Evolutionary conservation across 2,888 invertebrate species (phyloP).

Genomic region (Ennomos quercinarius): DNA sequence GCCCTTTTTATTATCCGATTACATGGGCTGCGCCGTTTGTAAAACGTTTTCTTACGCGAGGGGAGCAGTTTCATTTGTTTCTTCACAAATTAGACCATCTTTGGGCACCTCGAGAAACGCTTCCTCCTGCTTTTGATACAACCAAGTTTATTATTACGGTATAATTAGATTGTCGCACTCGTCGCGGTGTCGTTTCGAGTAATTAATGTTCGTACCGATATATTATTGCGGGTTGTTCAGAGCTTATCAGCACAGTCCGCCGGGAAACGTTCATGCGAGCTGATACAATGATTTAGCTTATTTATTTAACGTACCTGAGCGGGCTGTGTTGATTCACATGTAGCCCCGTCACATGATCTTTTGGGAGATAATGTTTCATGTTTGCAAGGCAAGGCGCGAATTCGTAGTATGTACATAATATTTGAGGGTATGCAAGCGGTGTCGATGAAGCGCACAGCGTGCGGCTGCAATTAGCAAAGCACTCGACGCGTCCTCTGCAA

Average conservation of each 20-base stretch:
- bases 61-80: slow-evolving; percentile 85
- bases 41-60: slow-evolving; percentile 78
- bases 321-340: slow-evolving; percentile 30
- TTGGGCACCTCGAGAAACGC: slow-evolving; percentile 54
- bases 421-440: slow-evolving; percentile 61
- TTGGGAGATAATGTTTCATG: slow-evolving; percentile 19
- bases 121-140: slow-evolving; percentile 44
- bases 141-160: slow-evolving; percentile 54
- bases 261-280: slow-evolving; percentile 63
- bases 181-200: slow-evolving; percentile 66
- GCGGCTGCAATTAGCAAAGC: slow-evolving; percentile 81
- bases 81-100: slow-evolving; percentile 80
- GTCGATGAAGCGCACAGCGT: slow-evolving; percentile 63
- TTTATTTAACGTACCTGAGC: slow-evolving; percentile 48
- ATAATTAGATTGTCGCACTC: slow-evolving; percentile 74
- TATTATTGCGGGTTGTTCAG: slow-evolving; percentile 71
- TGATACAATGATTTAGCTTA: slow-evolving; percentile 53
- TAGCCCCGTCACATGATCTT: slow-evolving; percentile 14
- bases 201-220: slow-evolving; percentile 80
- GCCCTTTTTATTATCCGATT: slow-evolving; percentile 86
- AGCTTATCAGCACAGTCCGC: slow-evolving; percentile 73
- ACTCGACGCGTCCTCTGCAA: slow-evolving; percentile 74
- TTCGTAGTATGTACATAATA: slow-evolving; percentile 46
- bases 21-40: slow-evolving; percentile 83
- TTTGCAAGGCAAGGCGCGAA: slow-evolving; percentile 36